A percentile compares a stretch with the other conserved stretches of the same genome.
Evolutionary conservation across 1,140 invertebrate species (phyloP).

Genomic region (Tenebrio molitor): DNA sequence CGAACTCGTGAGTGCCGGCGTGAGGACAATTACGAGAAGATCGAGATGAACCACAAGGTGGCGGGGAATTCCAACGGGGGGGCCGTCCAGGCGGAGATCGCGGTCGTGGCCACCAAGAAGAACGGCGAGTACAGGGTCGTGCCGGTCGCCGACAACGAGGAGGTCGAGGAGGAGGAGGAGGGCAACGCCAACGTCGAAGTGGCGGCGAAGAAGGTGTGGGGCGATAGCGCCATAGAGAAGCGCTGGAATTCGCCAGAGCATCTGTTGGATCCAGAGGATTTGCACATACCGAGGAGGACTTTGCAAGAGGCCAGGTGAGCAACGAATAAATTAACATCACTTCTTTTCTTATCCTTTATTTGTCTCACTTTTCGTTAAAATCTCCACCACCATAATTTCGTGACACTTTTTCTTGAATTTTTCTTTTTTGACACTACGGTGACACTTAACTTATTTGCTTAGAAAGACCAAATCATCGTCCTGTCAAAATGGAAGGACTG

Average conservation of each 20-base stretch:
- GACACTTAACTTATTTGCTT: no score
- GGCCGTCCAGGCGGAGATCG: constrained; percentile 56
- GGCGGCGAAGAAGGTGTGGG: constrained; percentile 50
- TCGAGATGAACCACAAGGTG: constrained; percentile 75
- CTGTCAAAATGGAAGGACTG: no score
- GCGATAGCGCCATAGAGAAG: constrained; percentile 35
- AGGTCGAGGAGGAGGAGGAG: constrained; percentile 69
- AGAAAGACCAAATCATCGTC: no score
- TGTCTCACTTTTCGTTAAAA: no score
- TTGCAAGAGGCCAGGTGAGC: constrained; percentile 57
- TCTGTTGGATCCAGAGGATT: constrained; percentile 58
- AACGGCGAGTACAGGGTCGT: constrained; percentile 80
- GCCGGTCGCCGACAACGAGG: constrained; percentile 73
- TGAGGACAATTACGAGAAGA: constrained; percentile 81
- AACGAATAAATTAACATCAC: no score
- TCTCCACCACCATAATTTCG: no score
- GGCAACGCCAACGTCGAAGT: constrained; percentile 60
- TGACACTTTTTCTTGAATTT: no score
- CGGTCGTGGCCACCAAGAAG: constrained; percentile 67
- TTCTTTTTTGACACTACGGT: no score
- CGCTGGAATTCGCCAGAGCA: constrained; percentile 56
- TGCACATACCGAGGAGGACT: constrained; percentile 59
- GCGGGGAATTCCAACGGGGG: constrained; percentile 62
- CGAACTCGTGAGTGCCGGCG: constrained; percentile 64
- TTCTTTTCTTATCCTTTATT: no score